Percentiles rank a stretch among this genome's conserved stretches.
Evolutionary conservation across 2,113 vertebrate genomes (phyloP).

Genomic region (Pteruthius melanotis): DNA sequence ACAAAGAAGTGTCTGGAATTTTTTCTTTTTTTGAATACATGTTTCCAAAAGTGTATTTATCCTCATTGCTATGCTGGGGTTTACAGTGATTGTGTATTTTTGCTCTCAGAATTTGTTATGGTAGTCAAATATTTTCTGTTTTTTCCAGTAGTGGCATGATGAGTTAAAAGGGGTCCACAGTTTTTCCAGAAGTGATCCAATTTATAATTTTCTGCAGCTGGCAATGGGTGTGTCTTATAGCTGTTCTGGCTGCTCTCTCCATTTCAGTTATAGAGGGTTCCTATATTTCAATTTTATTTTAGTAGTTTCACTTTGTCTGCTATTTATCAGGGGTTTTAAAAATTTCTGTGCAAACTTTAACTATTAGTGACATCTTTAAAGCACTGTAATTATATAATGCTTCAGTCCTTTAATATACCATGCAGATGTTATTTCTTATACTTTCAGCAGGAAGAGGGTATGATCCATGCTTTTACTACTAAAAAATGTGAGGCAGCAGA

Average conservation of each 20-base stretch:
- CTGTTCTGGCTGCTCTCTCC: slow-evolving; percentile 25
- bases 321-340: neutral
- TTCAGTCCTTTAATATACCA: neutral
- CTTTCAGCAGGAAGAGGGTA: neutral
- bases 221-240: slow-evolving; percentile 34
- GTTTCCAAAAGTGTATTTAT: slow-evolving; percentile 11
- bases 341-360: neutral
- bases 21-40: neutral
- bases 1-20: neutral
- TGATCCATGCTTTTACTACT: neutral
- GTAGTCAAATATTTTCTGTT: slow-evolving; percentile 42
- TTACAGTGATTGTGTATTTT: slow-evolving; percentile 20
- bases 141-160: neutral
- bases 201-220: slow-evolving; percentile 59
- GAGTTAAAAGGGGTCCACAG: slow-evolving; percentile 47
- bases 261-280: neutral
- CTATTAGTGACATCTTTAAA: neutral
- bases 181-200: slow-evolving; percentile 59
- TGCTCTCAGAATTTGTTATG: slow-evolving; percentile 40
- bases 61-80: slow-evolving; percentile 10
- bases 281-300: neutral
- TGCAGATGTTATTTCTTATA: slow-evolving; percentile 18
- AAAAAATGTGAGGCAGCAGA: neutral
- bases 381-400: neutral
- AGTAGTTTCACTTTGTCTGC: neutral